Percentiles rank a stretch among this genome's conserved stretches.
Conservation (phyloP, 1,140 invertebrate genomes). For the Cotesia vestalis region DNA sequence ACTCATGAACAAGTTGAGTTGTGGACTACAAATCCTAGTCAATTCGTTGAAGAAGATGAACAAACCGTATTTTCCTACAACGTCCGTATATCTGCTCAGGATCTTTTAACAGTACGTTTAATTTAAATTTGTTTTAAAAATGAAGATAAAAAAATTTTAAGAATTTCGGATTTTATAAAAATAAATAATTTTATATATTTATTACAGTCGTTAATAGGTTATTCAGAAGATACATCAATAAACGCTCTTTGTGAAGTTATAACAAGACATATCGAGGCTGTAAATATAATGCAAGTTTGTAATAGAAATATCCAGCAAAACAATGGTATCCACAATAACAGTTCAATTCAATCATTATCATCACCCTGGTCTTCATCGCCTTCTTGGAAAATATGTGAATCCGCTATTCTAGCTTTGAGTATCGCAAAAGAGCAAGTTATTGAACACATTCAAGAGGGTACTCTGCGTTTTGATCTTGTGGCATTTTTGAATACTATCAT, state of each 20-base stretch:
- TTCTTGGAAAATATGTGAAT: slow-evolving; percentile 83
- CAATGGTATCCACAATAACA: slow-evolving; percentile 63
- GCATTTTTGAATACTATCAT: slow-evolving; percentile 74
- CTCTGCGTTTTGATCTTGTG: slow-evolving; percentile 73
- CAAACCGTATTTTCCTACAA: slow-evolving; percentile 76
- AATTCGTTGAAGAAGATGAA: slow-evolving; percentile 83
- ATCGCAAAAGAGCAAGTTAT: slow-evolving; percentile 69
- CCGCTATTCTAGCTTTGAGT: slow-evolving; percentile 75
- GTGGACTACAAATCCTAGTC: slow-evolving; percentile 77
- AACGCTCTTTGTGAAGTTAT: slow-evolving; percentile 72
- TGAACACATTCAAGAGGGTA: slow-evolving; percentile 66
- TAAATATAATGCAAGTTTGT: slow-evolving; percentile 57
- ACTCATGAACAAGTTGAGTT: slow-evolving; percentile 78
- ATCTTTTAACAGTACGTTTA: slow-evolving; percentile 70
- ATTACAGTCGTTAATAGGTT: slow-evolving; percentile 69
- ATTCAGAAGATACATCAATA: slow-evolving; percentile 72
- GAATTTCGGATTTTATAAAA: background rate
- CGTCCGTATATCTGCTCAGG: slow-evolving; percentile 79
- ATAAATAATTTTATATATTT: background rate
- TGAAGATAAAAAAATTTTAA: background rate
- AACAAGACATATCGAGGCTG: slow-evolving; percentile 72
- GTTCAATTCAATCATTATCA: too few species aligned
- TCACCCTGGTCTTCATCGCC: too few species aligned
- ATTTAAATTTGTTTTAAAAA: background rate
- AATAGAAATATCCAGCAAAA: slow-evolving; percentile 47